Conservation (phyloP, 1,140 invertebrate genomes). For the Dryas iulia region DNA sequence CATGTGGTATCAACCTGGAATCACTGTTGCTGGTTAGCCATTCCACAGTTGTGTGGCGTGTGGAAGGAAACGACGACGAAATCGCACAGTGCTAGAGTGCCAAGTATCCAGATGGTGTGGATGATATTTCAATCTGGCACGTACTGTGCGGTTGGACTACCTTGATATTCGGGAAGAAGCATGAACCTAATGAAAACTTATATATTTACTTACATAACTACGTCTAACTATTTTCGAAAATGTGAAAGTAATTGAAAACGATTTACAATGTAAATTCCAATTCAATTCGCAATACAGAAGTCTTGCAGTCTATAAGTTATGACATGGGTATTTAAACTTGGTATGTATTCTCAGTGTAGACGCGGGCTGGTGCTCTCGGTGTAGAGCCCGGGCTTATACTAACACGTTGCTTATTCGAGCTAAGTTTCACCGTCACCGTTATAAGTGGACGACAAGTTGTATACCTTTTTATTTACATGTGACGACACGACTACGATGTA, state of each 20-base stretch:
- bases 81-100: no score
- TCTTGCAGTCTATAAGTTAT: background rate
- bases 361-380: background rate
- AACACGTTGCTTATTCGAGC: constrained; percentile 11
- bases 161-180: no score
- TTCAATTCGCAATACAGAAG: background rate
- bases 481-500: background rate
- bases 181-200: no score
- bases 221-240: no score
- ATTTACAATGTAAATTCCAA: background rate
- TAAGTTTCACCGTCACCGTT: constrained; percentile 12
- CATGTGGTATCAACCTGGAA: no score
- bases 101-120: no score
- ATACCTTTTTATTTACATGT: background rate
- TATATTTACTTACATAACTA: no score
- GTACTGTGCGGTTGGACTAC: no score
- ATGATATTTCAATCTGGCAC: no score
- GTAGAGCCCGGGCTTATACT: constrained; percentile 13
- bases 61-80: no score
- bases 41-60: no score
- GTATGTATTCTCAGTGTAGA: background rate
- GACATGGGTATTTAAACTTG: background rate
- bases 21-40: no score
- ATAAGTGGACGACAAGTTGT: constrained; percentile 15
- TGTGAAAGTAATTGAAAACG: background rate